Evolutionary conservation across 2,797 vertebrate genomes (phyloP).

Genomic region (Mallotus villosus): DNA sequence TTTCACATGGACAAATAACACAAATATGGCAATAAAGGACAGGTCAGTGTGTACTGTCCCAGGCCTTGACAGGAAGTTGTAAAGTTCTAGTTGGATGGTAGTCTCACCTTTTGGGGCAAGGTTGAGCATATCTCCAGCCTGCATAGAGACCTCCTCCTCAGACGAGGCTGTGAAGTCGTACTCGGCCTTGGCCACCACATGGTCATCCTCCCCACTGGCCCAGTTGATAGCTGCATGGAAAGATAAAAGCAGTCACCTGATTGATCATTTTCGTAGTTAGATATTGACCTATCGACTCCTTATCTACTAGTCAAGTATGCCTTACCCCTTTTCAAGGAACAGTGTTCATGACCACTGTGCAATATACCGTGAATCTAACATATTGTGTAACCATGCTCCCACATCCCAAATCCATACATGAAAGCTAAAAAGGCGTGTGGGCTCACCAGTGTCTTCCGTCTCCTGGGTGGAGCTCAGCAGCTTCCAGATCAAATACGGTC

Average conservation of each 20-base stretch:
- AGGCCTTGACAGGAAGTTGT: no score
- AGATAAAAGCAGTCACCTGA: not conserved
- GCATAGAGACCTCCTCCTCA: slow-evolving; percentile 92
- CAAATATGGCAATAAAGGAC: no score
- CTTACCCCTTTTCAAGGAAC: not conserved
- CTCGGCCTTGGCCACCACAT: slow-evolving; percentile 93
- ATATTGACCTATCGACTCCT: not conserved
- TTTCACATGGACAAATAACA: no score
- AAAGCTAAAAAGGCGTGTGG: not conserved
- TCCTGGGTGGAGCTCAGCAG: slow-evolving; percentile 81
- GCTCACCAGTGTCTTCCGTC: slow-evolving; percentile 81
- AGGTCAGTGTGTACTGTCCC: not conserved
- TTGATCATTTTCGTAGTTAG: not conserved
- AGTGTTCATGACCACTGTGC: not conserved
- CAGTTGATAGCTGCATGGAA: slow-evolving; percentile 77
- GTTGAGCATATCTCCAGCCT: slow-evolving; percentile 90
- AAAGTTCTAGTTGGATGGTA: no score
- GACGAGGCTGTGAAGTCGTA: slow-evolving; percentile 90
- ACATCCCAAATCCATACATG: not conserved
- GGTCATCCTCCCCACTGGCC: slow-evolving; percentile 93
- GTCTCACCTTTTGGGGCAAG: slow-evolving; percentile 92
- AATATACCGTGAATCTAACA: no score
- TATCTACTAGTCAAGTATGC: not conserved
- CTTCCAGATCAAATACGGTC: slow-evolving; percentile 97
- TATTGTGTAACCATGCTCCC: not conserved